Conservation (phyloP, 1,140 invertebrate genomes). For the Scylla paramamosain region DNA sequence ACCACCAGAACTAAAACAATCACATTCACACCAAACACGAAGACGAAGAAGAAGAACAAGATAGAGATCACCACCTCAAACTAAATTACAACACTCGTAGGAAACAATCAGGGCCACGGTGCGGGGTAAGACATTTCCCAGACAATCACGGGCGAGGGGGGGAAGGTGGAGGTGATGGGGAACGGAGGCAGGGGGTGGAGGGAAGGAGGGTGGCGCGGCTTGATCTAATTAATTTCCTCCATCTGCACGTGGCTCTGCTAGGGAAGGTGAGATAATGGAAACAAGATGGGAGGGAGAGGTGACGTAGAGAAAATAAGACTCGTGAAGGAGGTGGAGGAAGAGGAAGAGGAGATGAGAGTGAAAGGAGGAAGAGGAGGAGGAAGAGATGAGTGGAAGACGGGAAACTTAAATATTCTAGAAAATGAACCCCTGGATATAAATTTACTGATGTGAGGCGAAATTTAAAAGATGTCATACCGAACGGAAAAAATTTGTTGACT, state of each 20-base stretch:
- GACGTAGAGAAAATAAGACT: neutral
- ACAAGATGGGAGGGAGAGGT: neutral
- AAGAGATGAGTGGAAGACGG: neutral
- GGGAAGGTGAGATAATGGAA: neutral
- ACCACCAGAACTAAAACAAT: neutral
- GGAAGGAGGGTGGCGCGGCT: neutral
- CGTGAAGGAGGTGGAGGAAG: neutral
- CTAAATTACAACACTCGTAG: neutral
- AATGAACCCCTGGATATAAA: too few relatives aligned
- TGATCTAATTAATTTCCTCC: constrained; percentile 12
- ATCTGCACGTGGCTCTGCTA: neutral
- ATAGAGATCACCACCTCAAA: neutral
- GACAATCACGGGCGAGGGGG: neutral
- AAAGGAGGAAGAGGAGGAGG: neutral
- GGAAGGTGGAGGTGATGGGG: too few relatives aligned
- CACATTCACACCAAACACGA: neutral
- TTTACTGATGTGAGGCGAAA: neutral
- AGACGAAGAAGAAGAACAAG: neutral
- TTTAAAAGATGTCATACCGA: neutral
- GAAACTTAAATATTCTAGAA: too few relatives aligned
- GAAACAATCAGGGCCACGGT: neutral
- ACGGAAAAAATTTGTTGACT: neutral
- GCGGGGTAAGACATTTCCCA: neutral
- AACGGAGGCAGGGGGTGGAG: neutral
- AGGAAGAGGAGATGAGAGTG: neutral